Evolutionary conservation across 2,113 vertebrate species (phyloP).

Genomic region (Cranoglanis bouderius): DNA sequence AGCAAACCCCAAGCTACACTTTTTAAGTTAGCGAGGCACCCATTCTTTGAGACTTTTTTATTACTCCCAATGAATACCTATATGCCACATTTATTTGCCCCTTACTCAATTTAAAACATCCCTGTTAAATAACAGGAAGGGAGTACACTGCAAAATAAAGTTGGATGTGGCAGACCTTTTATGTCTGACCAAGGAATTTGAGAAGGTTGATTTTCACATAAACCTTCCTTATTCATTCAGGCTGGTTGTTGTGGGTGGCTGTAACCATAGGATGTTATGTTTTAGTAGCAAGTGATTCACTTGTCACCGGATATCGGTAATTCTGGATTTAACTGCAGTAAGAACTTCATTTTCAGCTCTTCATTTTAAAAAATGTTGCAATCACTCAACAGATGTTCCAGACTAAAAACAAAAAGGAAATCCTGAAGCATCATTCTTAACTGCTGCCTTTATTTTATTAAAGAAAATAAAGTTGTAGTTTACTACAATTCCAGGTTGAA

Average conservation of each 20-base stretch:
- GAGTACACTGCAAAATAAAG: conserved; percentile 71
- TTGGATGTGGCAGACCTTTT: conserved; percentile 67
- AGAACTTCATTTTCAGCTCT: conserved; percentile 11
- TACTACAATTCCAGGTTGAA: conserved; percentile 35
- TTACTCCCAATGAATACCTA: conserved; percentile 58
- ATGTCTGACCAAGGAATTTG: conserved; percentile 60
- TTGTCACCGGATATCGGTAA: conserved; percentile 24
- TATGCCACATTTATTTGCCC: conserved; percentile 59
- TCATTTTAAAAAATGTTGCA: background rate
- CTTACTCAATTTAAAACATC: conserved; percentile 67
- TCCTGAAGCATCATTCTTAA: conserved; percentile 24
- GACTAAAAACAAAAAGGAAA: conserved; percentile 11
- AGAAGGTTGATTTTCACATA: conserved; percentile 56
- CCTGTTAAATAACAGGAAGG: conserved; percentile 74
- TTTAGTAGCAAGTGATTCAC: conserved; percentile 52
- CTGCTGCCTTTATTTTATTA: conserved; percentile 28
- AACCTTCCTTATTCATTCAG: conserved; percentile 44
- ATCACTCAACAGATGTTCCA: conserved; percentile 39
- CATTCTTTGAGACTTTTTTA: conserved; percentile 32
- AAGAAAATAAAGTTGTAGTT: conserved; percentile 15
- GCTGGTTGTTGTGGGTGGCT: conserved; percentile 47
- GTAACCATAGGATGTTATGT: conserved; percentile 44
- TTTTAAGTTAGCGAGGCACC: conserved; percentile 29
- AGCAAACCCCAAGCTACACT: conserved; percentile 34
- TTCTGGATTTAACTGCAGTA: conserved; percentile 18